These are phyloP conservation scores for Condylostylus longicornis DNA, from an alignment of 1,140 invertebrate genomes.

Conservation along the genomic window DNA sequence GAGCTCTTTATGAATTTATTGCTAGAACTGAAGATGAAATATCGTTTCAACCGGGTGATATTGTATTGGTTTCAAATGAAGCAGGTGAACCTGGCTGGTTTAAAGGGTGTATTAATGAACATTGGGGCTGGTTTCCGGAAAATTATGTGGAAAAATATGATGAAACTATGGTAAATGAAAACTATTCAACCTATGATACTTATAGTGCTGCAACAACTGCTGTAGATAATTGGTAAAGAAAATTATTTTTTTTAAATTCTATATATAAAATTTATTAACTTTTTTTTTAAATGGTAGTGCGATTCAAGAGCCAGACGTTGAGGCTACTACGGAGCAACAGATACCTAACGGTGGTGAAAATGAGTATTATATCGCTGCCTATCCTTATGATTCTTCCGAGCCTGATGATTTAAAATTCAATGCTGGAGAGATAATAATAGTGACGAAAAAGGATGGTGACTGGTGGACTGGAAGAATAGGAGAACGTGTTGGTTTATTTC, in stretches of 20 bases:
- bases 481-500: conserved; percentile 78
- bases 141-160: conserved; percentile 83
- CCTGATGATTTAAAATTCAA: conserved; percentile 82
- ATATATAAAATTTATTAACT: no score
- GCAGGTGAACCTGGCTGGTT: conserved; percentile 96
- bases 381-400: conserved; percentile 75
- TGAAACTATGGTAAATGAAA: conserved; percentile 12
- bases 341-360: conserved; percentile 32
- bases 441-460: conserved; percentile 81
- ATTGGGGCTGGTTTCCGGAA: conserved; percentile 95
- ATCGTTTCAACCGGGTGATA: conserved; percentile 83
- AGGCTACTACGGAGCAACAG: no score
- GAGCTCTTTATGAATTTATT: conserved; percentile 86
- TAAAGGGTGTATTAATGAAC: conserved; percentile 69
- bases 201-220: conserved; percentile 1
- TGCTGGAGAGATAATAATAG: conserved; percentile 76
- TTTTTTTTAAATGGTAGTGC: no score
- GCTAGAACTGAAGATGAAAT: conserved; percentile 88
- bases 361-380: conserved; percentile 72
- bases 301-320: background rate
- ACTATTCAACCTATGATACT: conserved; percentile 4
- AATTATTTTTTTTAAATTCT: no score
- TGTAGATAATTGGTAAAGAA: conserved; percentile 6
- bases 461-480: conserved; percentile 95
- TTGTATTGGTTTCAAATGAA: conserved; percentile 72